These are phyloP conservation scores for Poecilia wingei DNA, from an alignment of 2,797 vertebrate genomes.

Conservation along the genomic window DNA sequence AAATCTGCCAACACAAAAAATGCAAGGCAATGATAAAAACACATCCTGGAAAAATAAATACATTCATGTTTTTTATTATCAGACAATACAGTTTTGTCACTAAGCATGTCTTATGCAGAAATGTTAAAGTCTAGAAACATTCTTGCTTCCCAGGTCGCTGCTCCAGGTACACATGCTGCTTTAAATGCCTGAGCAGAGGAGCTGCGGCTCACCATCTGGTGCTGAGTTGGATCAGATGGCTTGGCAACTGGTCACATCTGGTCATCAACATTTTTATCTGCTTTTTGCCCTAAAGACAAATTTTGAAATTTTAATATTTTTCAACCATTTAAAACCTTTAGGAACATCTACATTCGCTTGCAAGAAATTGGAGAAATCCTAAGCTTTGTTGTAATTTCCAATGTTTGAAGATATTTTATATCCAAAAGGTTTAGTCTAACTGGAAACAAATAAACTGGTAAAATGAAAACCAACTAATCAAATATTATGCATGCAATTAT, in stretches of 20 bases:
- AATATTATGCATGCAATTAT: not conserved
- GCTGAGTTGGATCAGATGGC: slow-evolving; percentile 43
- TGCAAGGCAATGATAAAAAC: not conserved
- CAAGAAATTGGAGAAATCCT: not conserved
- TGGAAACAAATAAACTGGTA: not conserved
- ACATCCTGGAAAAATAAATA: not conserved
- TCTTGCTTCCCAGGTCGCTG: not conserved
- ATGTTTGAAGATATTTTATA: not conserved
- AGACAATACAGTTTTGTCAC: not conserved
- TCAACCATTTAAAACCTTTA: not conserved
- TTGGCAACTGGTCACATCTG: slow-evolving; percentile 46
- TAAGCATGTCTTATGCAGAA: not conserved
- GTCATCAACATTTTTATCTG: slow-evolving; percentile 23
- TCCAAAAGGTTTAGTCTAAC: not conserved
- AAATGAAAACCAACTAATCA: not conserved
- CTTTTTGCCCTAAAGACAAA: slow-evolving; percentile 18
- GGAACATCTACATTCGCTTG: not conserved
- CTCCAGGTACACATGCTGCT: slow-evolving; percentile 21
- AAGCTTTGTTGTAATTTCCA: not conserved
- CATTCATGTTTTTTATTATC: not conserved
- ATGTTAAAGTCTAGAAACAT: not conserved
- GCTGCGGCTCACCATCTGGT: slow-evolving; percentile 47
- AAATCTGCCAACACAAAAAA: not conserved
- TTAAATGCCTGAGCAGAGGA: slow-evolving; percentile 16
- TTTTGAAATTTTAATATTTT: not conserved